Base-by-base conservation (phyloP, 2,888 invertebrate genomes). In the Drosophila birchii region DNA sequence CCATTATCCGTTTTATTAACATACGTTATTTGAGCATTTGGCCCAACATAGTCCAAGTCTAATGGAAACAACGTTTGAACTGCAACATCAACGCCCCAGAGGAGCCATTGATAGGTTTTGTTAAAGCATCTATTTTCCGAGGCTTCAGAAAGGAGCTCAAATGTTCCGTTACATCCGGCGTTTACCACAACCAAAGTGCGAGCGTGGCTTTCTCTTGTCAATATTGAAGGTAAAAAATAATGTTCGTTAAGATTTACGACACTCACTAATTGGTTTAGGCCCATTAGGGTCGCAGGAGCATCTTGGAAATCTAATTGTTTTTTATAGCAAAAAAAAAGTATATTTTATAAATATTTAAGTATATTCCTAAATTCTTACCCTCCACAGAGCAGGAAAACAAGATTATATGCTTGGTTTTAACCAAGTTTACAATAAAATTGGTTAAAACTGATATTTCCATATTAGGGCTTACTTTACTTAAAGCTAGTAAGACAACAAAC, bases 21-120 rank as follows among this genome's bases (percentile, higher is more conserved):
- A 61, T 84, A 90, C 23, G 89, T 90, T 4, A 92, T 73, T 62
- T 92, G 92, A 4, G 91, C 85, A 72, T 92, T 92, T 1, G 92
- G 90, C 0, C 91, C 91, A 16, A 91, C 49, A 38, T 88, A 89
- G 16, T 86, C 68, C 0, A 90, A 20, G 2, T 79, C 59, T 4
- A 58, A 18, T 1, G 85, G 80, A 18, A 84, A 45, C 39, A 91
- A 49, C 2, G 70, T 43, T 0, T 78, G 34, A 8, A 88, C 53
- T 3, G 78, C 78, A 16, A 8, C 20, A 16, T 80, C 80, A 1
- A 76, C 51, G 56, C 90, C 89, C 81, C 89, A 82, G 16, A 92
- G 64, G 14, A 92, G 44, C 92, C 92, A 92, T 41, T 90, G 90
- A 70, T 91, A 92, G 1, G 92, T 90, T 73, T 90, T 92, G 57